Evolutionary conservation across 2,113 vertebrate species (phyloP), one percentile per base, ranked within the genome.

Genomic region (Mola mola): DNA sequence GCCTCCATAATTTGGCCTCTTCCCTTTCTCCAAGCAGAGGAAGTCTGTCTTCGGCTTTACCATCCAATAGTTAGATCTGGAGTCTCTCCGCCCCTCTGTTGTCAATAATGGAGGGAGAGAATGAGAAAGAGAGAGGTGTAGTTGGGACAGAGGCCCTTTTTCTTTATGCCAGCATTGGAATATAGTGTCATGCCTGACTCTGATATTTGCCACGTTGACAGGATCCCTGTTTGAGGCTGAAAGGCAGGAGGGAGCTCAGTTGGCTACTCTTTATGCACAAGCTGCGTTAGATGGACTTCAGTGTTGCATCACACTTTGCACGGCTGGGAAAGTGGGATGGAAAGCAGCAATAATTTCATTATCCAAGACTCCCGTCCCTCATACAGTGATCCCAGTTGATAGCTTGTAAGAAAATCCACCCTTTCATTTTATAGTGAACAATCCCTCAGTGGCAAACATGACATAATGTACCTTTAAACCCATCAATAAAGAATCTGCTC

Each of bases 141-240:
- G 57, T 25, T 50, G 68, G 59, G 71, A 77, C 66, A 51, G 60
- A 79, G 63, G 59, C 42, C 41, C 60, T 68, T 33, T 72, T 34
- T 77, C 25, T 47, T 17, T 28, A 24, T 57, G 49, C 47, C 55
- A 11, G n/a, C 43, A 49, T n/a, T 75, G 55, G 55, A 47, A 48
- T 77, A 55, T 37, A 15, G 40, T 78, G 81, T 83, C 61, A 63
- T 34, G 72, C 28, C 43, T 41, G 52, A 40, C 66, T 46, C 75
- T 24, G 72, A 58, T 61, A 62, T 75, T 63, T 86, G 89, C 85
- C 88, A 89, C 83, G 82, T 85, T 85, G 85, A 90, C 85, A 84
- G 59, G 78, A 82, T 81, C 67, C 33, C 48, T 65, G 60, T 58
- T 60, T 38, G 46, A 37, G 67, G 36, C 67, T 72, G 53, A 82